Evolutionary conservation across 2,888 invertebrate genomes (phyloP).

Genomic region (Rhimphoctona megacephalus): DNA sequence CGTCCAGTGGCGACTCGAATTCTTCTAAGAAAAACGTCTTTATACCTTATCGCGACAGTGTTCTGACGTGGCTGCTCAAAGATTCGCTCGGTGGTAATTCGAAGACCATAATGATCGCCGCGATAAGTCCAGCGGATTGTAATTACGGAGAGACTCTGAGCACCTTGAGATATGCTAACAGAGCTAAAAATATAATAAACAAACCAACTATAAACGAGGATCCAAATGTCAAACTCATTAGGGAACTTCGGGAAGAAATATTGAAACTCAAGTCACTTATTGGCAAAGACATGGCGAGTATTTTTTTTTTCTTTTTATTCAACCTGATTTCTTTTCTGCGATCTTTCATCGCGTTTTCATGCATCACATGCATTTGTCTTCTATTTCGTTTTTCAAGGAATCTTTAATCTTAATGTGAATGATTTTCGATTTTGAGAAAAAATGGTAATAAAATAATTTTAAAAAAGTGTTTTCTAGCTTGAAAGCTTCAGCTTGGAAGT

Average conservation of each 20-base stretch:
- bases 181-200: conserved; percentile 96
- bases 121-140: conserved; percentile 92
- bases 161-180: conserved; percentile 94
- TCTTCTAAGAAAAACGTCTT: conserved; percentile 87
- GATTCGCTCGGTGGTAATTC: conserved; percentile 96
- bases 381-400: neutral
- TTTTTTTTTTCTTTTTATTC: neutral
- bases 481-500: neutral
- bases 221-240: conserved; percentile 94
- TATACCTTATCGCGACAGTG: conserved; percentile 95
- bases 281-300: conserved; percentile 88
- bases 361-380: conserved; percentile 16
- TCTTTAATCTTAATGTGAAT: too few species aligned
- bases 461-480: neutral
- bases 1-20: conserved; percentile 80
- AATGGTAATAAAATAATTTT: neutral
- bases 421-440: neutral
- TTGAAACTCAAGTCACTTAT: conserved; percentile 92
- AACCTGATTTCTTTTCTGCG: neutral
- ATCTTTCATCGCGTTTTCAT: neutral
- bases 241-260: conserved; percentile 94
- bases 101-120: conserved; percentile 96
- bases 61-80: conserved; percentile 94
- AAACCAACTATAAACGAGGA: conserved; percentile 96
- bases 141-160: conserved; percentile 95